Evolutionary conservation across 2,888 invertebrate species (phyloP).

Genomic region (Pimpla rufipes): DNA sequence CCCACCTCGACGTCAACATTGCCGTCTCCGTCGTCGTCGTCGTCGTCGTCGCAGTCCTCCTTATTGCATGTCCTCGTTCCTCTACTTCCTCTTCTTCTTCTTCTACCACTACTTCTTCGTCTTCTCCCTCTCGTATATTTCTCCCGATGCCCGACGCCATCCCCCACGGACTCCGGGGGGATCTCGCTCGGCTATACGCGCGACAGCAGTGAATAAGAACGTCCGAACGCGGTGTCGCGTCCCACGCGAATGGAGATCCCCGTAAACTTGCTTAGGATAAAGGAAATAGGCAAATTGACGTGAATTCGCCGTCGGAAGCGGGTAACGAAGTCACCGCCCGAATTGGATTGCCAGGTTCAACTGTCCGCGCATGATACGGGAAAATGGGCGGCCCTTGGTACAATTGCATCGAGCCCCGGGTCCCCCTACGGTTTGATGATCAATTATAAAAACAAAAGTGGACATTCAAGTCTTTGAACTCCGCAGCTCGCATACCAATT

Average conservation of each 20-base stretch:
- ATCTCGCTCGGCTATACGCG: constrained; percentile 15
- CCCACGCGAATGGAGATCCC: constrained; percentile 34
- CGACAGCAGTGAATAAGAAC: constrained; percentile 35
- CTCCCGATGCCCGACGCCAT: background rate
- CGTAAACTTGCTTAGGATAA: constrained; percentile 54
- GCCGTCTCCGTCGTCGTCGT: constrained; percentile 47
- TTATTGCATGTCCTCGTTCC: constrained; percentile 55
- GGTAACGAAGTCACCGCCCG: constrained; percentile 43
- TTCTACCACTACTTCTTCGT: constrained; percentile 33
- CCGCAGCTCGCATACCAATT: constrained; percentile 44
- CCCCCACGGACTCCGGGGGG: constrained; percentile 35
- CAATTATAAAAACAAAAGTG: constrained; percentile 56
- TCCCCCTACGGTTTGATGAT: constrained; percentile 15
- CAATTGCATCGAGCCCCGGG: background rate
- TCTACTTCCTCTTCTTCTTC: constrained; percentile 24
- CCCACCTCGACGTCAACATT: constrained; percentile 61
- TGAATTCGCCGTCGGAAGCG: constrained; percentile 43
- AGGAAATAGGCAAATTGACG: constrained; percentile 65
- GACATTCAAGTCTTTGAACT: constrained; percentile 35
- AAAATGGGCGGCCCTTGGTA: background rate
- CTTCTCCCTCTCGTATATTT: constrained; percentile 20
- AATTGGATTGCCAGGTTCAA: constrained; percentile 3
- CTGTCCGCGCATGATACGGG: background rate
- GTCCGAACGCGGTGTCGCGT: constrained; percentile 31
- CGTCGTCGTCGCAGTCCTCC: constrained; percentile 64